phyloP scores from a whole-genome alignment of 92 coral and sea anemone genomes.

The Phenganax marumi region DNA sequence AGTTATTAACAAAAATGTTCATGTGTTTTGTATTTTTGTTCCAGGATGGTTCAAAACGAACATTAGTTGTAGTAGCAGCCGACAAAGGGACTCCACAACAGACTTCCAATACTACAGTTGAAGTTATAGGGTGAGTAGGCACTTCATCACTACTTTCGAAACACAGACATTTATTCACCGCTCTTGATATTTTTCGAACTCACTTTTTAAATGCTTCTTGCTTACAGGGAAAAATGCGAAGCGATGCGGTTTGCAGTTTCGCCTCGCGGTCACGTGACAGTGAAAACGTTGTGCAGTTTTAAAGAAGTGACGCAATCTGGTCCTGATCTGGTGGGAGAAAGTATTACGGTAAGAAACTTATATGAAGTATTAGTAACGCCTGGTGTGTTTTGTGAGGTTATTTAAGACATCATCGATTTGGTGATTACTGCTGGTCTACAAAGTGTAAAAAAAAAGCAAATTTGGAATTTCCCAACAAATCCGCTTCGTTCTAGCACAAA shows the following conservation, averaged over 20 bases:
- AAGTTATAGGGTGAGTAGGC: constrained; percentile 37
- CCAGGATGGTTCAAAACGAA: constrained; percentile 57
- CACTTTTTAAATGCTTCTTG: background rate
- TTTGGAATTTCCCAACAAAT: no score
- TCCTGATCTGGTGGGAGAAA: constrained; percentile 33
- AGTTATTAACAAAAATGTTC: background rate
- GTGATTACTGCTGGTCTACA: no score
- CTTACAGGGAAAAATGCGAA: constrained; percentile 66
- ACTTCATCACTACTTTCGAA: background rate
- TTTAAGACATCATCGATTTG: no score
- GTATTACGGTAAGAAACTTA: constrained; percentile 37
- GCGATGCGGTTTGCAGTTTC: constrained; percentile 79
- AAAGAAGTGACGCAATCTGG: constrained; percentile 27
- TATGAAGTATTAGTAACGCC: background rate
- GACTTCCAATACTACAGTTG: constrained; percentile 65
- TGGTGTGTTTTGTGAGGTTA: background rate
- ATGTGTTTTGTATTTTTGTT: background rate
- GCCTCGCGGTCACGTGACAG: constrained; percentile 59
- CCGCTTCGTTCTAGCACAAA: no score
- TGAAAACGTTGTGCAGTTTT: constrained; percentile 75
- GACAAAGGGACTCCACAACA: constrained; percentile 73
- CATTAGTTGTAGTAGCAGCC: constrained; percentile 66
- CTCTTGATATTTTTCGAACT: background rate
- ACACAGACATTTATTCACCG: background rate
- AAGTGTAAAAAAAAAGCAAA: no score